phyloP scores from a whole-genome alignment of 1,140 invertebrate species.

The Ceratina australensis region DNA sequence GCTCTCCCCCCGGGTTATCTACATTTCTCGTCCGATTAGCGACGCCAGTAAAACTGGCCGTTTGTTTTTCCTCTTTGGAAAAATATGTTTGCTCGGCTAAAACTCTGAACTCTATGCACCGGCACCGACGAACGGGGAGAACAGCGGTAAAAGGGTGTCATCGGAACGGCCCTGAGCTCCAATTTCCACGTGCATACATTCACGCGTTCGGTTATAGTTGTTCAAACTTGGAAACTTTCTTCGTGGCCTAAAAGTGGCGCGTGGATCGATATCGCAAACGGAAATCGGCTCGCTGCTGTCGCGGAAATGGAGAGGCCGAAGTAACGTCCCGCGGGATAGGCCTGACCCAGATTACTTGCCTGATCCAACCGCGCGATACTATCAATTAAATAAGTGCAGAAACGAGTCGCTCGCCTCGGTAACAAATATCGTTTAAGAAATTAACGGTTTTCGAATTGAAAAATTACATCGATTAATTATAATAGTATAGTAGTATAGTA shows the following conservation, averaged over 20 bases:
- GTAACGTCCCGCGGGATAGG: slow-evolving; percentile 13
- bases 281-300: slow-evolving; percentile 30
- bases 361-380: slow-evolving; percentile 17
- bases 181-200: neutral
- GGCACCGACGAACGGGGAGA: too few species aligned
- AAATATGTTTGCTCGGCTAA: neutral
- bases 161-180: neutral
- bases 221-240: slow-evolving; percentile 11
- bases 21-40: neutral
- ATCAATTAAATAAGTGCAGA: slow-evolving; percentile 26
- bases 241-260: slow-evolving; percentile 5
- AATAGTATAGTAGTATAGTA: too few species aligned
- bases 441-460: too few species aligned
- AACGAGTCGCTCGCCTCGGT: neutral
- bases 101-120: neutral
- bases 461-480: too few species aligned
- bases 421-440: slow-evolving; percentile 34
- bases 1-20: neutral
- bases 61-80: neutral
- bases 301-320: slow-evolving; percentile 5
- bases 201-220: neutral
- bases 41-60: neutral
- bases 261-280: slow-evolving; percentile 28
- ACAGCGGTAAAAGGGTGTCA: too few species aligned
- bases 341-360: neutral